These are phyloP conservation scores for Halcyon senegalensis DNA, from an alignment of 2,113 vertebrate genomes.

Conservation along the genomic window DNA sequence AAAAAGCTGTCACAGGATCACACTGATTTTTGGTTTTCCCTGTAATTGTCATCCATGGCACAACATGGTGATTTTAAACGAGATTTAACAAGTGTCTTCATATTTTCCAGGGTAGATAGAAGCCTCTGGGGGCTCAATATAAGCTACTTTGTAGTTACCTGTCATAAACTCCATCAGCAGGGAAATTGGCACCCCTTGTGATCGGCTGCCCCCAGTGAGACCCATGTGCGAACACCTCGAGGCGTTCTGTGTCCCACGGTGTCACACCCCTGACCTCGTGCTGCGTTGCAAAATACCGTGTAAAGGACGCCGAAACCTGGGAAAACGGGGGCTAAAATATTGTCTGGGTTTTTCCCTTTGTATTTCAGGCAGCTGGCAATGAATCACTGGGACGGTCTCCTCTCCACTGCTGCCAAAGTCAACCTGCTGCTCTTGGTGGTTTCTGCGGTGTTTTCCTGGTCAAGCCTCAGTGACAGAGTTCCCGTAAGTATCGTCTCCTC, in stretches of 20 bases:
- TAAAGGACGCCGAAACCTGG: not conserved
- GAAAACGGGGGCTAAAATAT: not conserved
- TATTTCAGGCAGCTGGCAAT: conserved; percentile 53
- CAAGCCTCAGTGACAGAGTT: conserved; percentile 8
- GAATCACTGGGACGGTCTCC: not conserved
- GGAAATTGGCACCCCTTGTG: not conserved
- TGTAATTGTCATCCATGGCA: not conserved
- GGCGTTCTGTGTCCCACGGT: not conserved
- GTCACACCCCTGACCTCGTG: not conserved
- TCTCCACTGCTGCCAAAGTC: not conserved
- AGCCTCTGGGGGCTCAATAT: not conserved
- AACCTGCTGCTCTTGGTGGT: conserved; percentile 40
- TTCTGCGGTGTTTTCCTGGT: not conserved
- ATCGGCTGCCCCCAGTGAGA: not conserved
- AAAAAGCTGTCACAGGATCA: not conserved
- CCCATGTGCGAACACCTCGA: fast-evolving
- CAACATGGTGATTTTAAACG: not conserved
- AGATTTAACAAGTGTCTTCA: not conserved
- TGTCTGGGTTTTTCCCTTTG: not conserved
- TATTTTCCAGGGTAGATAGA: not conserved
- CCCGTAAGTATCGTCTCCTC: conserved; percentile 33
- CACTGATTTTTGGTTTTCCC: not conserved
- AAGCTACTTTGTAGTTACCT: not conserved
- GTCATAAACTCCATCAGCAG: not conserved
- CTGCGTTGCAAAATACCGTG: not conserved